Evolutionary conservation across 2,888 invertebrate species (phyloP).

Genomic region (Sarcophaga carnaria): DNA sequence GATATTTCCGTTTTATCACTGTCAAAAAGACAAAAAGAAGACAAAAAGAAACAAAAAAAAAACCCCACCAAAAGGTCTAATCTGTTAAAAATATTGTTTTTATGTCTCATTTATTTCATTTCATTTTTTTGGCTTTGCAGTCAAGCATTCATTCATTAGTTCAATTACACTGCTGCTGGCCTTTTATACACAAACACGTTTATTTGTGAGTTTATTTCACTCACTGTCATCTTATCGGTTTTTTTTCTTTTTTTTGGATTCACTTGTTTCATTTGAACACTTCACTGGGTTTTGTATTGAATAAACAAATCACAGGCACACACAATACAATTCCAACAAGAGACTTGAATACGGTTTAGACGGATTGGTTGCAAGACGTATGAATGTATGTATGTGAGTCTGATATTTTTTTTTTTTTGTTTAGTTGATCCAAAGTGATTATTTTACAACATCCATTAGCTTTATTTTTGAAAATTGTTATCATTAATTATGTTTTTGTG

Average conservation of each 20-base stretch:
- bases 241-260: conserved; percentile 11
- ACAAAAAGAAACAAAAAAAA: neutral
- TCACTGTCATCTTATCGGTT: conserved; percentile 54
- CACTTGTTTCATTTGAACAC: conserved; percentile 62
- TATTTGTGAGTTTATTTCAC: neutral
- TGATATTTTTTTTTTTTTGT: conserved; percentile 9
- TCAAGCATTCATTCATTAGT: neutral
- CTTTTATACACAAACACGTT: neutral
- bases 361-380: conserved; percentile 15
- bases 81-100: conserved; percentile 22
- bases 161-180: neutral
- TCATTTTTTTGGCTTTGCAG: neutral
- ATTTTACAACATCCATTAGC: conserved; percentile 69
- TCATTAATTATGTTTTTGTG: conserved; percentile 69
- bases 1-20: no score
- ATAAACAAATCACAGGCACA: neutral
- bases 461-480: conserved; percentile 66
- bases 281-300: conserved; percentile 19
- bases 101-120: conserved; percentile 50
- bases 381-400: neutral
- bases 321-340: no score
- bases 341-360: neutral
- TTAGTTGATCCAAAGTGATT: conserved; percentile 46
- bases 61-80: neutral
- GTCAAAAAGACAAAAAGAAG: no score